phyloP scores from a whole-genome alignment of 1,140 invertebrate genomes.

The Listronotus oregonensis region DNA sequence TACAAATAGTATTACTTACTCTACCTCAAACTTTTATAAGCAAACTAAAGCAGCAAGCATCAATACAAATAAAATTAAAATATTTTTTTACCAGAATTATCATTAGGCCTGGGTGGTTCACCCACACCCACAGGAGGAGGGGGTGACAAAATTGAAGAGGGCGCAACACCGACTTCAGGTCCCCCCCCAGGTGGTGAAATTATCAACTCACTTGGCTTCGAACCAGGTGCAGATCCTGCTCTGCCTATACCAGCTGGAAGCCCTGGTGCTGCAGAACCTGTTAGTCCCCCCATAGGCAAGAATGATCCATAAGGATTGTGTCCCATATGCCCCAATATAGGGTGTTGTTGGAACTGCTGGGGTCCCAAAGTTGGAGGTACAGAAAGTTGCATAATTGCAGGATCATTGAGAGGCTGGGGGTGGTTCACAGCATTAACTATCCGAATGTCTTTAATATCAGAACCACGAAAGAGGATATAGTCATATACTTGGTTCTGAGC shows the following conservation, averaged over 20 bases:
- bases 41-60: conserved; percentile 6
- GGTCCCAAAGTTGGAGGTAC: conserved; percentile 68
- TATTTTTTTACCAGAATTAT: conserved; percentile 60
- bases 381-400: conserved; percentile 91
- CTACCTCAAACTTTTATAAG: conserved; percentile 2
- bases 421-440: conserved; percentile 81
- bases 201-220: conserved; percentile 77
- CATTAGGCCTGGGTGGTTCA: conserved; percentile 46
- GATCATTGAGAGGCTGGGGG: conserved; percentile 84
- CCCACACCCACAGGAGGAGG: conserved; percentile 37
- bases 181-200: conserved; percentile 59
- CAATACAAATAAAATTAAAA: conserved; percentile 25
- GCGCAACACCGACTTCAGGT: conserved; percentile 41
- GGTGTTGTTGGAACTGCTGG: conserved; percentile 61
- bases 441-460: conserved; percentile 98
- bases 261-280: conserved; percentile 37
- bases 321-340: conserved; percentile 62
- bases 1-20: conserved; percentile 1
- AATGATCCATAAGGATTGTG: conserved; percentile 59
- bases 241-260: conserved; percentile 25
- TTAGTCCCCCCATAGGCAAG: conserved; percentile 58
- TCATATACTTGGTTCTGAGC: conserved; percentile 98
- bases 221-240: conserved; percentile 63
- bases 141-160: conserved; percentile 44
- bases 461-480: conserved; percentile 96